Conservation (phyloP, 2,113 vertebrate species). For the Plecturocebus donacophilus region DNA sequence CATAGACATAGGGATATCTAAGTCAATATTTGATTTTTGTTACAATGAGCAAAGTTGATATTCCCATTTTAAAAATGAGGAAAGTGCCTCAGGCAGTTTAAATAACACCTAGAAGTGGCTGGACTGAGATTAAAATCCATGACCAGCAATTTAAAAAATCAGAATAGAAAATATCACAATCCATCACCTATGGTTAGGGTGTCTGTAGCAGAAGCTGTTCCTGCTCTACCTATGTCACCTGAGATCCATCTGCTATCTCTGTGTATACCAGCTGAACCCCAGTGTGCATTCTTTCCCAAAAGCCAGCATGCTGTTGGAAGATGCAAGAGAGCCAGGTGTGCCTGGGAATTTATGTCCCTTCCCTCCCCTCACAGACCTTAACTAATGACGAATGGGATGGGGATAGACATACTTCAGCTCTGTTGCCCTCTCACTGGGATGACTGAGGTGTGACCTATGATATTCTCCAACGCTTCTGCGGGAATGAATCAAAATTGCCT, state of each 20-base stretch:
- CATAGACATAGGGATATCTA: neutral
- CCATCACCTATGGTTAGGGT: neutral
- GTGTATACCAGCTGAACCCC: neutral
- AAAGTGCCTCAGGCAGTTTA: neutral
- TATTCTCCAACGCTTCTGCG: neutral
- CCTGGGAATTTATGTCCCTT: neutral
- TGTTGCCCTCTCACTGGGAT: neutral
- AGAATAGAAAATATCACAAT: neutral
- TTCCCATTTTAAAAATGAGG: conserved; percentile 16
- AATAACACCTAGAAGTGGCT: neutral
- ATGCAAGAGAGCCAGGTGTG: neutral
- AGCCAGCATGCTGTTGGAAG: neutral
- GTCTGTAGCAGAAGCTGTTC: neutral
- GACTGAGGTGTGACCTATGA: neutral
- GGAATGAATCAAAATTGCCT: neutral
- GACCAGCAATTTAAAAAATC: neutral
- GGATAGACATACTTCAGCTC: neutral
- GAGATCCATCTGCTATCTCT: neutral
- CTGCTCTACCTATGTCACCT: neutral
- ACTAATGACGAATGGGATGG: neutral
- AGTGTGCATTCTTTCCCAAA: neutral
- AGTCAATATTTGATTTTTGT: conserved; percentile 19
- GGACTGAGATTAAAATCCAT: neutral
- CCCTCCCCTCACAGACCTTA: neutral
- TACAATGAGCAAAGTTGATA: neutral